Evolutionary conservation across 2,113 vertebrate species (phyloP), one percentile per base, ranked within the genome.

Genomic region (Copsychus sechellarum): DNA sequence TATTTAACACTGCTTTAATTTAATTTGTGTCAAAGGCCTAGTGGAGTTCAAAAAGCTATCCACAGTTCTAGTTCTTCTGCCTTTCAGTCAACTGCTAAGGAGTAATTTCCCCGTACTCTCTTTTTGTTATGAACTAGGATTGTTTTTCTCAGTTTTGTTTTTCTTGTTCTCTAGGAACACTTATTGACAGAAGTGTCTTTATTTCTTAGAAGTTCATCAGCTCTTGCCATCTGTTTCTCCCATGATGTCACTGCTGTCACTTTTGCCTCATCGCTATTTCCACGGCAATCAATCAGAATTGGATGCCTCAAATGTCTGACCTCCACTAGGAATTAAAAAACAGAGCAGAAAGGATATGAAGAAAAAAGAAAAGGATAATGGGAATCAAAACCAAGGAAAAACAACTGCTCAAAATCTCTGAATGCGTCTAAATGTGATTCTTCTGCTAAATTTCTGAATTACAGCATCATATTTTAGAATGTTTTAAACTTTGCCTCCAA

Each of bases 201-300:
- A 86, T 95, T 96, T 97, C 95, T 95, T 97, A 96, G 93, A 96
- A 95, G 78, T 95, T 91, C 93, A 82, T 95, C 61, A 4, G 40
- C 84, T 95, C 86, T 86, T 24, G 0, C 94, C 96, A 93, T 95
- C 96, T 97, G 94, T 95, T 97, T 96, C 95, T 97, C 73, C 83
- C 86, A 89, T 97, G 96, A 96, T 95, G 91, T 96, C 96, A 95
- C 89, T 1, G 1, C 54, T 93, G 83, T 93, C 72, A 81, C 84
- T 97, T 97, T 95, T 95, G 89, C 94, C 94, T 96, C 95, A 95
- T 88, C 11, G 0, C 58, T 81, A 60, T 83, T 95, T 93, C 86
- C 94, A 81, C 48, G 8, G 86, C 69, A 81, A 57, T 93, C 92
- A 78, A 14, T 92, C 88, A 90, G 86, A 91, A 90, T 1, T 78